Conservation (phyloP, 2,113 vertebrate genomes). For the Alosa alosa region DNA sequence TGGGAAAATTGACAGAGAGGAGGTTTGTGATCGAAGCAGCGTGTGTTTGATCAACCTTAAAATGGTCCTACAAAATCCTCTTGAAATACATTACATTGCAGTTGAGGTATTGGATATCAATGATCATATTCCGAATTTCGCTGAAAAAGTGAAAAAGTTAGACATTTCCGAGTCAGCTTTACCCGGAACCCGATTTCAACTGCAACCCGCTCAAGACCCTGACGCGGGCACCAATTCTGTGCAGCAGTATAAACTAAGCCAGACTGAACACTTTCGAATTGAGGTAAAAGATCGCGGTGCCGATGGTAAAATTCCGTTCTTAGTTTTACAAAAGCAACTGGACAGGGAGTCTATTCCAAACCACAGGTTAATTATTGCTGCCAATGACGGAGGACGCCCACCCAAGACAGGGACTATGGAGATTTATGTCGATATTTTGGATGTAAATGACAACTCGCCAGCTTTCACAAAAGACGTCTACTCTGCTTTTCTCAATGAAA, state of each 20-base stretch:
- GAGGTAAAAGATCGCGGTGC: constrained; percentile 56
- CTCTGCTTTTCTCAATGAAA: constrained; percentile 44
- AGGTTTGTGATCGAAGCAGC: constrained; percentile 55
- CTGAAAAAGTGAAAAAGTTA: constrained; percentile 39
- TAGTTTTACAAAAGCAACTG: constrained; percentile 55
- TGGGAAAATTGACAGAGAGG: constrained; percentile 62
- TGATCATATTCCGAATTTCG: constrained; percentile 62
- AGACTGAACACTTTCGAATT: constrained; percentile 61
- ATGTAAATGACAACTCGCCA: constrained; percentile 59
- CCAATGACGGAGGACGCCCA: constrained; percentile 52
- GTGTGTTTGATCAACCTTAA: constrained; percentile 63
- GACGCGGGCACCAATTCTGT: constrained; percentile 57
- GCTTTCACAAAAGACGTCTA: constrained; percentile 52
- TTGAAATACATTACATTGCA: constrained; percentile 63
- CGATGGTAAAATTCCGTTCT: constrained; percentile 54
- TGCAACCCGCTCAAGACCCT: constrained; percentile 53
- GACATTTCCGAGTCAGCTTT: constrained; percentile 57
- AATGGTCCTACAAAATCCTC: constrained; percentile 65
- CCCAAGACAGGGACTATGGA: constrained; percentile 44
- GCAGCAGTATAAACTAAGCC: constrained; percentile 58
- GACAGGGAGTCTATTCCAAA: constrained; percentile 57
- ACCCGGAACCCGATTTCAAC: constrained; percentile 54
- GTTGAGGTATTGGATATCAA: constrained; percentile 67
- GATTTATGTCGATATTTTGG: constrained; percentile 51
- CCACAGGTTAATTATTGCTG: constrained; percentile 45